A percentile compares a stretch with the other conserved stretches of the same genome.
Conservation (phyloP, 2,113 vertebrate genomes). For the Ailuropoda melanoleuca region DNA sequence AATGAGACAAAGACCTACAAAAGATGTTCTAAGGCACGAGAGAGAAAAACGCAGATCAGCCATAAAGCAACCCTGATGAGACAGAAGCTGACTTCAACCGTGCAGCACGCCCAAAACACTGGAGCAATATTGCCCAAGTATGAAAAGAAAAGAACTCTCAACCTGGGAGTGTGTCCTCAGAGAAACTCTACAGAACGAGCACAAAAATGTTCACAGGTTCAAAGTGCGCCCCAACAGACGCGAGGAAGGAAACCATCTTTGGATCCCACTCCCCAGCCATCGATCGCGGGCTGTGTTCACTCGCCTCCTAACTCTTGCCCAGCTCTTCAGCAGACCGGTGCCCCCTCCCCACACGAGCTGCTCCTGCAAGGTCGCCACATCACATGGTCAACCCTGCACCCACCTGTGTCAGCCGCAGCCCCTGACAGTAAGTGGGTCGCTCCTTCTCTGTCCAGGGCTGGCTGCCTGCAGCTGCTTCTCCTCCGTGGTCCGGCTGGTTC, state of each 20-base stretch:
- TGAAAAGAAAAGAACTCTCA: too few relatives aligned
- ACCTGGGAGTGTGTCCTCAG: fast-evolving
- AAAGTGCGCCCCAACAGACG: fast-evolving
- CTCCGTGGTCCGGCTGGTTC: background rate
- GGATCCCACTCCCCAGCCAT: fast-evolving
- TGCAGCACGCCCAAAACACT: fast-evolving
- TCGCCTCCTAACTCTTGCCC: background rate
- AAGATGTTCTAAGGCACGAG: background rate
- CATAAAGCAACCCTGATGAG: background rate
- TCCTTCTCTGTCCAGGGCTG: background rate
- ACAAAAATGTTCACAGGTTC: fast-evolving
- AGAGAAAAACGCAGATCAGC: background rate
- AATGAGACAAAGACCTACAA: background rate
- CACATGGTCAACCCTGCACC: fast-evolving
- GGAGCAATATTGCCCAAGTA: fast-evolving
- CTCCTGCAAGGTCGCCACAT: background rate
- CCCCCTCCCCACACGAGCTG: background rate
- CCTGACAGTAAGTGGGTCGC: background rate
- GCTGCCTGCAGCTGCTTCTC: too few relatives aligned
- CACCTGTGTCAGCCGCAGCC: background rate
- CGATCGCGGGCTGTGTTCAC: fast-evolving
- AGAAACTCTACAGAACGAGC: too few relatives aligned
- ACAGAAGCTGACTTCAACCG: background rate
- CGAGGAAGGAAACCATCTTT: fast-evolving
- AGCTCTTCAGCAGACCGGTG: background rate